A percentile compares a stretch with the other conserved stretches of the same genome.
These are phyloP conservation scores for Lepus townsendii DNA, from an alignment of 2,797 vertebrate species.

Conservation along the genomic window DNA sequence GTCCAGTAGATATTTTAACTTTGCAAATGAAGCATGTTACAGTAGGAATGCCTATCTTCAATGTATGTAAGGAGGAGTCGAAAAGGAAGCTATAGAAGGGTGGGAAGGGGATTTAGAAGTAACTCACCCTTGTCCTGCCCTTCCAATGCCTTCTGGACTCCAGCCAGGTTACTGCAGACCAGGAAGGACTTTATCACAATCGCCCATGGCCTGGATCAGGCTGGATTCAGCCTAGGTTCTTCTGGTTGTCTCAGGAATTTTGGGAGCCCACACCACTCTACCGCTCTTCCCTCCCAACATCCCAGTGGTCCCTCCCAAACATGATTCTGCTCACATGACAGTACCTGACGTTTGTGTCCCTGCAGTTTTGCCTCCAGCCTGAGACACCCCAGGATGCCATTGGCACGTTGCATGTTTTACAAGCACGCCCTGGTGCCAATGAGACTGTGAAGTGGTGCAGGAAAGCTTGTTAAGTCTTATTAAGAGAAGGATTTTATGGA, in stretches of 20 bases:
- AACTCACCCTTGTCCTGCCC: not conserved
- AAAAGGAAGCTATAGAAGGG: not conserved
- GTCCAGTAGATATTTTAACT: slow-evolving; percentile 18
- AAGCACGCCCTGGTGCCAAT: slow-evolving; percentile 9
- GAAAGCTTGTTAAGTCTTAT: slow-evolving; percentile 61
- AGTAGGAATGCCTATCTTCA: not conserved
- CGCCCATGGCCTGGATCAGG: not conserved
- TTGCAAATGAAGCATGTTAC: not conserved
- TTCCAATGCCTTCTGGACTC: not conserved
- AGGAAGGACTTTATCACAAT: not conserved
- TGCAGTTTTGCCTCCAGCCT: slow-evolving; percentile 6
- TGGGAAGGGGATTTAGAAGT: not conserved
- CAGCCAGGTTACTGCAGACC: not conserved
- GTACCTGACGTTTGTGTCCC: not conserved
- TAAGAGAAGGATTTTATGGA: slow-evolving; percentile 72
- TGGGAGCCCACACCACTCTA: not conserved
- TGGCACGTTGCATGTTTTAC: not conserved
- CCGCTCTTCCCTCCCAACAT: not conserved
- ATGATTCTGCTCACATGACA: not conserved
- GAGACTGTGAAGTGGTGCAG: slow-evolving; percentile 57
- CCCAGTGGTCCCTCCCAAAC: not conserved
- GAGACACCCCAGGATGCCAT: slow-evolving; percentile 38
- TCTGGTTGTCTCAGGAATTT: not conserved
- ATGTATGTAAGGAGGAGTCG: not conserved
- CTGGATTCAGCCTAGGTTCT: not conserved